Conservation (phyloP, 2,113 vertebrate species). For the Prunella himalayana region DNA sequence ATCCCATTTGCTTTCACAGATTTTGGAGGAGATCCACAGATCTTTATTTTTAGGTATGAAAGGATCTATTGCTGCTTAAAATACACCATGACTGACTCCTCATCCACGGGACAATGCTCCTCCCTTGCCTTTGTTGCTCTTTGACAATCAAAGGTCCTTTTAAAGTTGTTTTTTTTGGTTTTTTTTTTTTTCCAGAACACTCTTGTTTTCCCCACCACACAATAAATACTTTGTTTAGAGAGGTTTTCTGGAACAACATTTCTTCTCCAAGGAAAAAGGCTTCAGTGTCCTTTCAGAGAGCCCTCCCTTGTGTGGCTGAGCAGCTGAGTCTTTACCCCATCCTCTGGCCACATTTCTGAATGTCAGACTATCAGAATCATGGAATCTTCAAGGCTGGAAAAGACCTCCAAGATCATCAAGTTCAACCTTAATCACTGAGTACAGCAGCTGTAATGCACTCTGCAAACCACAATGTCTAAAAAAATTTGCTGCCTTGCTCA, state of each 20-base stretch:
- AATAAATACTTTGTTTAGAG: background rate
- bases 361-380: background rate
- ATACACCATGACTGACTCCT: background rate
- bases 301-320: background rate
- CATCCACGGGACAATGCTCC: background rate
- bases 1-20: background rate
- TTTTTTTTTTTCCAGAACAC: background rate
- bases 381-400: background rate
- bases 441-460: background rate
- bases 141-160: slow-evolving; percentile 28
- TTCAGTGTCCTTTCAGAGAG: background rate
- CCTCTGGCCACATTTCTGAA: background rate
- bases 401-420: background rate
- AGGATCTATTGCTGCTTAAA: slow-evolving; percentile 50
- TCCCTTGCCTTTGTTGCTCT: background rate
- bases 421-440: background rate
- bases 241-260: background rate
- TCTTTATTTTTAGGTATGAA: slow-evolving; percentile 68
- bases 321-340: background rate
- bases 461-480: background rate
- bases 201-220: background rate
- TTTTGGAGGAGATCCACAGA: background rate
- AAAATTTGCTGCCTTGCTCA: background rate
- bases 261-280: background rate
- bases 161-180: no score